Conservation (phyloP, 2,888 invertebrate species). For the Nomada goodeniana region DNA sequence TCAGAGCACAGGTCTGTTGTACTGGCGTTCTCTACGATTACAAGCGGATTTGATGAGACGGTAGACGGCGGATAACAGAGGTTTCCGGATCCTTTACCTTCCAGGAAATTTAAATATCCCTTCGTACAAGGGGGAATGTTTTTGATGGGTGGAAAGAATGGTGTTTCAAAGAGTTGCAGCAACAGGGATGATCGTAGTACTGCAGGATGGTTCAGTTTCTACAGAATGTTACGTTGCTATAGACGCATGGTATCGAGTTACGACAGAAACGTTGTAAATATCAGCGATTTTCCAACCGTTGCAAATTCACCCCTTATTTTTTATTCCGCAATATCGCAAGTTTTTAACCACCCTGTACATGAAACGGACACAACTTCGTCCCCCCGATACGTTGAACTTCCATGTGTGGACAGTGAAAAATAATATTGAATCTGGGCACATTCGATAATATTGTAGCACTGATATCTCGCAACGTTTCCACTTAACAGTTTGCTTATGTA, state of each 20-base stretch:
- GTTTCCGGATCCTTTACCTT: not conserved
- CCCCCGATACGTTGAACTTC: too few relatives aligned
- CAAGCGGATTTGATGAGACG: not conserved
- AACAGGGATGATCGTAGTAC: not conserved
- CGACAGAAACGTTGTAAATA: not conserved
- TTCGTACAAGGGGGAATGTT: too few relatives aligned
- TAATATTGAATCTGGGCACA: too few relatives aligned
- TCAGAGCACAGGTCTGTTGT: constrained; percentile 16
- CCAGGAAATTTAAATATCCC: constrained; percentile 1
- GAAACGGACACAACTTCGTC: too few relatives aligned
- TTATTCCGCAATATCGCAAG: too few relatives aligned
- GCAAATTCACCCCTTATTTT: not conserved
- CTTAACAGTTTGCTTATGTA: too few relatives aligned
- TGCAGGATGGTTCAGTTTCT: not conserved
- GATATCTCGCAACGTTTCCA: too few relatives aligned
- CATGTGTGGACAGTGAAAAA: too few relatives aligned
- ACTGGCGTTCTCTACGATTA: not conserved
- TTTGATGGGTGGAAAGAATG: not conserved
- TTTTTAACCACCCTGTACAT: too few relatives aligned
- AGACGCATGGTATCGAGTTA: not conserved
- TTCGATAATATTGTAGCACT: too few relatives aligned
- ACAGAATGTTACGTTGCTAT: not conserved
- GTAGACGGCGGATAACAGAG: too few relatives aligned
- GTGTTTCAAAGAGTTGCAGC: not conserved
- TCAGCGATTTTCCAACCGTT: not conserved